Percentiles rank a stretch among this genome's conserved stretches.
Conservation (phyloP, 1,140 invertebrate species). For the Xylocopa sonorina region DNA sequence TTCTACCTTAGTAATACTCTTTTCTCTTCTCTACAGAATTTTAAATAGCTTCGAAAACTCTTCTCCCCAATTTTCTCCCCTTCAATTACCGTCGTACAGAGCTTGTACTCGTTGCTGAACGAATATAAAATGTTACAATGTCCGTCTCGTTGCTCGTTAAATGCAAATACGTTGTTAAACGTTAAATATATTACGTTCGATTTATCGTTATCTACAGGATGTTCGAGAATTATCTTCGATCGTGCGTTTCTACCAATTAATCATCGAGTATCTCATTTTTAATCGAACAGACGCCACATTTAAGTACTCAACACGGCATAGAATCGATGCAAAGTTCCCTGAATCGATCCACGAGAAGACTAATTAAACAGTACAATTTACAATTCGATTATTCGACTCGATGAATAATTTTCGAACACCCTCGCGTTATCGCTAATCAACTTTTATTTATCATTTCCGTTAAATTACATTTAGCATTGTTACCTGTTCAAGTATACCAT, state of each 20-base stretch:
- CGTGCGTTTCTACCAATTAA: background rate
- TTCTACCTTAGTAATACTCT: background rate
- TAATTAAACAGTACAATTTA: background rate
- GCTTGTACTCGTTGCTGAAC: conserved; percentile 34
- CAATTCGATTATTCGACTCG: background rate
- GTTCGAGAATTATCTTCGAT: background rate
- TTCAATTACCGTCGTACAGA: conserved; percentile 30
- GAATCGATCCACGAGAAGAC: background rate
- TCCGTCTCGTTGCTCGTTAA: conserved; percentile 16
- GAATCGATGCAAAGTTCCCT: too few species aligned
- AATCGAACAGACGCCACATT: too few species aligned
- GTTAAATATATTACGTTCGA: conserved; percentile 29
- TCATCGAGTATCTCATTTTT: too few species aligned
- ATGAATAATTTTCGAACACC: conserved; percentile 8
- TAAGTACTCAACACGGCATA: too few species aligned
- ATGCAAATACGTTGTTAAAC: conserved; percentile 25
- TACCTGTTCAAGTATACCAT: background rate
- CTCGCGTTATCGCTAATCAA: background rate
- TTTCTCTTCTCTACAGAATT: background rate
- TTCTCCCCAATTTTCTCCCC: conserved; percentile 13
- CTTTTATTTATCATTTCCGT: background rate
- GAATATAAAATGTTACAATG: conserved; percentile 7
- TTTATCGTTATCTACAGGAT: conserved; percentile 8
- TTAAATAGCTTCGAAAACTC: background rate
- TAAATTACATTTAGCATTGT: background rate